Evolutionary conservation across 1,140 invertebrate genomes (phyloP).

Genomic region (Stratiolaelaps scimitus): DNA sequence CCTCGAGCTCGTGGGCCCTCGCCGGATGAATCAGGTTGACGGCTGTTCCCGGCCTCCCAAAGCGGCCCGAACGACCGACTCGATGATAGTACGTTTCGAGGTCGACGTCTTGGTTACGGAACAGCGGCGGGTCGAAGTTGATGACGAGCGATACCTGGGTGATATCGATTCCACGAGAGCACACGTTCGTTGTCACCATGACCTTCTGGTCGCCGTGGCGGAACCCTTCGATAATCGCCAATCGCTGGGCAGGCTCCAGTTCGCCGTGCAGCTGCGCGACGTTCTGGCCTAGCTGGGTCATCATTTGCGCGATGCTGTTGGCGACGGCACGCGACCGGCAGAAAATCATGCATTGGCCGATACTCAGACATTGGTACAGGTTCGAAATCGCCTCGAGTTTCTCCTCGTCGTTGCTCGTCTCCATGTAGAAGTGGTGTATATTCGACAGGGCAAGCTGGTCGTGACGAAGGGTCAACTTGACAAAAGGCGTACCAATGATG

Average conservation of each 20-base stretch:
- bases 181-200: constrained; percentile 94
- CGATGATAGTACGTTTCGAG: constrained; percentile 94
- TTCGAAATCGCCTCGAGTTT: constrained; percentile 89
- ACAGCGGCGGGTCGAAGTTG: constrained; percentile 91
- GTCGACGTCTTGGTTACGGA: constrained; percentile 59
- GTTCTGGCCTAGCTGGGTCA: neutral
- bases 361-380: constrained; percentile 87
- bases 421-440: constrained; percentile 70
- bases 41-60: constrained; percentile 86
- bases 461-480: constrained; percentile 61
- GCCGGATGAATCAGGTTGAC: constrained; percentile 64
- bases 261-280: constrained; percentile 45
- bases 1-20: neutral
- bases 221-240: constrained; percentile 60
- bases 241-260: neutral
- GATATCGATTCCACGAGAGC: constrained; percentile 67
- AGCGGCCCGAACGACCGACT: constrained; percentile 87
- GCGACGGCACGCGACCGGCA: constrained; percentile 60
- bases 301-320: neutral
- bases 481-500: constrained; percentile 71
- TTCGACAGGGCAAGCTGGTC: constrained; percentile 95
- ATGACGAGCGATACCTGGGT: constrained; percentile 95
- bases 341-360: constrained; percentile 97
- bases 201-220: constrained; percentile 81
- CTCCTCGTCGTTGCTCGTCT: constrained; percentile 52